Evolutionary conservation across 2,113 vertebrate genomes (phyloP).

Genomic region (Orycteropus afer): DNA sequence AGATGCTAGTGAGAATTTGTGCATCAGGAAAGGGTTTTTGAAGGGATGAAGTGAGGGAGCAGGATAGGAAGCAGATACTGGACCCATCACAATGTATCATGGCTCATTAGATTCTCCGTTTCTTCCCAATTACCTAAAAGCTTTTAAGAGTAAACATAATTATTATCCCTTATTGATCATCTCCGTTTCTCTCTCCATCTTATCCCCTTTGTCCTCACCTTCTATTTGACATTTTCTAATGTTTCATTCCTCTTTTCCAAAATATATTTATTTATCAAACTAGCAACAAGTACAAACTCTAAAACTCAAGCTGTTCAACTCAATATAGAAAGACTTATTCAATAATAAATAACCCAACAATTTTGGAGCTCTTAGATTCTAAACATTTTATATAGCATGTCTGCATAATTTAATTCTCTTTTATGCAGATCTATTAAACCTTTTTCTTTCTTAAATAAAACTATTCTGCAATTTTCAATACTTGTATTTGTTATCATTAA

Average conservation of each 20-base stretch:
- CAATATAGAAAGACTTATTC: background rate
- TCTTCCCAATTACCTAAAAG: constrained; percentile 11
- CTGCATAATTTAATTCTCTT: background rate
- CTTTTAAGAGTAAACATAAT: background rate
- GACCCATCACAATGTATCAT: background rate
- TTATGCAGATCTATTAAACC: background rate
- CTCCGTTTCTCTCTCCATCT: background rate
- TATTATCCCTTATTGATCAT: background rate
- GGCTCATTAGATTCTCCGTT: background rate
- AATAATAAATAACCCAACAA: background rate
- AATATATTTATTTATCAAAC: background rate
- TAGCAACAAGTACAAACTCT: background rate
- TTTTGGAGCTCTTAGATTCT: background rate
- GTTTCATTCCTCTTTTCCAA: background rate
- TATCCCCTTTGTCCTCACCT: background rate
- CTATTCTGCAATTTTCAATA: background rate
- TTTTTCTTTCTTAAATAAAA: background rate
- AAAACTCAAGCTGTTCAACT: background rate
- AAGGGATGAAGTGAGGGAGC: background rate
- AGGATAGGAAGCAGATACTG: background rate
- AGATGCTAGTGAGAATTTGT: background rate
- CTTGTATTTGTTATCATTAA: background rate
- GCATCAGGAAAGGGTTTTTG: background rate
- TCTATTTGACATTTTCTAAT: constrained; percentile 14
- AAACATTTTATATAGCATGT: background rate